These are phyloP conservation scores for Lateolabrax maculatus DNA, from an alignment of 2,797 vertebrate genomes.

Conservation along the genomic window DNA sequence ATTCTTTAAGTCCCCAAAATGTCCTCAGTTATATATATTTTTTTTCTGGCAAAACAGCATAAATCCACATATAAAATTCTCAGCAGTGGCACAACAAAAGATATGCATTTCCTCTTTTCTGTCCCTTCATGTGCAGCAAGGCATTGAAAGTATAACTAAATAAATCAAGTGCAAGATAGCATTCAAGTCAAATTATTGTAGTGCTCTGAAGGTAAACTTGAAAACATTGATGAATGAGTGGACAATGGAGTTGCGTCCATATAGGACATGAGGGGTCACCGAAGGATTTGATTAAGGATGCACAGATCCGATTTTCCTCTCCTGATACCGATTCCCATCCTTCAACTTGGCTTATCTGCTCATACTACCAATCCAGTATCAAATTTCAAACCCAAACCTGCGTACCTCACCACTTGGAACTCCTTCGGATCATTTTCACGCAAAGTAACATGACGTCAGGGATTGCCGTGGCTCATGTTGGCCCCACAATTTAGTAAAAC, in stretches of 20 bases:
- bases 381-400: neutral
- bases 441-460: no score
- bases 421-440: neutral
- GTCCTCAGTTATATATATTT: neutral
- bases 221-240: neutral
- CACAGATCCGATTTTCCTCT: neutral
- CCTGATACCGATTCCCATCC: neutral
- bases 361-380: neutral
- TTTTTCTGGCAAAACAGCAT: neutral
- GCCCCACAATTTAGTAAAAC: no score
- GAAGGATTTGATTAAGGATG: neutral
- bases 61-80: neutral
- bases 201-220: neutral
- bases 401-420: no score
- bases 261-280: no score
- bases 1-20: neutral
- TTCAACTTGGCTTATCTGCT: neutral
- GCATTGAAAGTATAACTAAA: neutral
- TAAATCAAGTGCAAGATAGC: neutral
- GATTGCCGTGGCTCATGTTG: no score
- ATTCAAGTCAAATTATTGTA: neutral
- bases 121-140: neutral
- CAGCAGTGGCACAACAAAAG: neutral
- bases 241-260: no score
- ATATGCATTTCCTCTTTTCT: neutral